These are phyloP conservation scores for Latrodectus elegans DNA, from an alignment of 2,888 invertebrate genomes.

Conservation along the genomic window DNA sequence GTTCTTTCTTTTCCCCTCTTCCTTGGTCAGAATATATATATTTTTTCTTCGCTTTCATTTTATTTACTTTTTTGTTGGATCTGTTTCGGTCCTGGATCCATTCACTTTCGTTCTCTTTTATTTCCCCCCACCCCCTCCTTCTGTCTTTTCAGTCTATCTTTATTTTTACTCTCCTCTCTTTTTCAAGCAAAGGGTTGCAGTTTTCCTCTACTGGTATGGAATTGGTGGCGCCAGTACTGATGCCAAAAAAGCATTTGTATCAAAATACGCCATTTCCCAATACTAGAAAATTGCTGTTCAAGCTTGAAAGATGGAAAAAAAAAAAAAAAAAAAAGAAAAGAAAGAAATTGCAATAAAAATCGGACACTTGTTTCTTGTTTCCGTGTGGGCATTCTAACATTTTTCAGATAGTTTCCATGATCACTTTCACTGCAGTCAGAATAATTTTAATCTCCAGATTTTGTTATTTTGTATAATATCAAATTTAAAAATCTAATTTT, in stretches of 20 bases:
- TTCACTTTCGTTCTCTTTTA: slow-evolving; percentile 58
- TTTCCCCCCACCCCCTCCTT: not conserved
- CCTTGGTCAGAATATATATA: slow-evolving; percentile 18
- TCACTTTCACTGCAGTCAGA: too few species aligned
- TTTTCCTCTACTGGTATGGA: slow-evolving; percentile 7
- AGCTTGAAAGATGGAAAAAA: not conserved
- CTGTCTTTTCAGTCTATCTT: not conserved
- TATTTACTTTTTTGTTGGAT: slow-evolving; percentile 43
- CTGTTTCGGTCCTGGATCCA: slow-evolving; percentile 52
- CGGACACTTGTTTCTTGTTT: too few species aligned
- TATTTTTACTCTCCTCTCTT: slow-evolving; percentile 17
- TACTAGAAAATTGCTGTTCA: not conserved
- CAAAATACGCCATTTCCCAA: not conserved
- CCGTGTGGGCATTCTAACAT: too few species aligned
- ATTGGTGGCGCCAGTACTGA: slow-evolving; percentile 40
- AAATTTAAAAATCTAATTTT: too few species aligned
- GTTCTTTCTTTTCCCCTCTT: slow-evolving; percentile 22
- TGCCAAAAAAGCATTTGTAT: too few species aligned
- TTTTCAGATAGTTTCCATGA: too few species aligned
- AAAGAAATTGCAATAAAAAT: too few species aligned
- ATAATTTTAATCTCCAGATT: too few species aligned
- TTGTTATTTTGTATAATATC: too few species aligned
- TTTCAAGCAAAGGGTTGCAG: slow-evolving; percentile 54
- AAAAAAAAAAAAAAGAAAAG: too few species aligned
- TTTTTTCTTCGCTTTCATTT: slow-evolving; percentile 1